Evolutionary conservation across 2,888 invertebrate genomes (phyloP), one percentile per base, ranked within the genome.

Genomic region (Drosophila cyrtoloma): DNA sequence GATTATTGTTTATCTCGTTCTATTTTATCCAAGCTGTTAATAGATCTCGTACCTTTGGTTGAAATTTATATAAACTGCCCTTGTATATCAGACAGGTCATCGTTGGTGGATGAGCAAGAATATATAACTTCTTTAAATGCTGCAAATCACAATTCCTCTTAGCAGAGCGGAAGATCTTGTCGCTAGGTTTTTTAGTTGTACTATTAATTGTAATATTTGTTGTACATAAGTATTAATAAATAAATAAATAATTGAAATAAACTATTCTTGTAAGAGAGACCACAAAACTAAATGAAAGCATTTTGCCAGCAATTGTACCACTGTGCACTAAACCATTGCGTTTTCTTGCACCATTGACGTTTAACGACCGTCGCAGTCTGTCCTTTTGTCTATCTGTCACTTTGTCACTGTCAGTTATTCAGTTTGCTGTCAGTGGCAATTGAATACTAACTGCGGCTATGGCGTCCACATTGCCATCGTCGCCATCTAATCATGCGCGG

Each of bases 341-440:
- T 76, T 89, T 86, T 82, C 68, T 71, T 84, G 79, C 89, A 70
- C 77, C 91, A 91, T 87, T 88, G 81, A 81, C 77, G 79, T 67
- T 81, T 76, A 77, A 85, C 82, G 89, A 72, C 77, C 71, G 56
- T 44, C 59, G 55, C 71, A 50, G 65, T 60, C 64, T 74, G 65
- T 64, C 60, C 35, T 44, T 73, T 39, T 32, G 39, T 59, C 60
- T 7, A 39, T 39, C 63, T 50, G 44, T 62, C 72, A 14, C 28
- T 57, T 39, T 42, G 58, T 62, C 61, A 35, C 44, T 57, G 70
- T 69, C 68, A 56, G 37, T 57, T 51, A 55, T 56, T 60, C 70
- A 42, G 50, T 61, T 58, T 35, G 57, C 32, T 66, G 75, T 52
- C 75, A 53, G 50, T 51, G 55, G 68, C 79, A 77, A 76, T 84